Conservation (phyloP, 2,113 vertebrate genomes). For the Semicossyphus pulcher region DNA sequence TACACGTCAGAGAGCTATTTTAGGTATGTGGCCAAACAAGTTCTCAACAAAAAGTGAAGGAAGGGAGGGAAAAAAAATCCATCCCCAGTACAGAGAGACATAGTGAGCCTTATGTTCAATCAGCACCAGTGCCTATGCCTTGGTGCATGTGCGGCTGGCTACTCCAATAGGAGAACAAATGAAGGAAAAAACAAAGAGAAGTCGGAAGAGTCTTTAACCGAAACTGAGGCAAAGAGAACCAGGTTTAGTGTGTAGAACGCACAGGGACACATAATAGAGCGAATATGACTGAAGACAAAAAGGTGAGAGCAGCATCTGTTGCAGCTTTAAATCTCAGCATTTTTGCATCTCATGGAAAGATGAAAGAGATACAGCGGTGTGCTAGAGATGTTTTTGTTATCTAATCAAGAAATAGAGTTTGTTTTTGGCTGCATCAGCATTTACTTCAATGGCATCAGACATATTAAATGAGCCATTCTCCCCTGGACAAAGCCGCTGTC, state of each 20-base stretch:
- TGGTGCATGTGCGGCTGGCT: slow-evolving; percentile 27
- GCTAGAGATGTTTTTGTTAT: no score
- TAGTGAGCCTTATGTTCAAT: slow-evolving; percentile 70
- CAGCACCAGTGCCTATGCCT: slow-evolving; percentile 36
- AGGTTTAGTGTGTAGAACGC: not conserved
- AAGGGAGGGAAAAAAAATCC: slow-evolving; percentile 51
- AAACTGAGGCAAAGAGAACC: slow-evolving; percentile 29
- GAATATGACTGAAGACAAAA: no score
- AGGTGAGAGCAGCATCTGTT: no score
- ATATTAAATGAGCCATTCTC: no score
- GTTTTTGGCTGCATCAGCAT: no score
- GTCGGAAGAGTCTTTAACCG: not conserved
- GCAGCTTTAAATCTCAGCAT: no score
- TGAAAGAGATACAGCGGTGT: no score
- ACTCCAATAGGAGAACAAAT: slow-evolving; percentile 67
- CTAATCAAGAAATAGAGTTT: no score
- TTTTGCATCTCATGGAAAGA: no score
- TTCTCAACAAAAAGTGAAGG: slow-evolving; percentile 80
- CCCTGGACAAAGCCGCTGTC: no score
- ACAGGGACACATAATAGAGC: not conserved
- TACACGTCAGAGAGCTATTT: slow-evolving; percentile 89
- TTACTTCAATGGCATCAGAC: no score
- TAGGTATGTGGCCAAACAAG: slow-evolving; percentile 88
- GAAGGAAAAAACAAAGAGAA: slow-evolving; percentile 69
- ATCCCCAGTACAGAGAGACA: slow-evolving; percentile 66